Percentiles rank a stretch among this genome's conserved stretches.
These are phyloP conservation scores for Oscheius sp. DNA, from an alignment of 2,888 invertebrate species.

Conservation along the genomic window DNA sequence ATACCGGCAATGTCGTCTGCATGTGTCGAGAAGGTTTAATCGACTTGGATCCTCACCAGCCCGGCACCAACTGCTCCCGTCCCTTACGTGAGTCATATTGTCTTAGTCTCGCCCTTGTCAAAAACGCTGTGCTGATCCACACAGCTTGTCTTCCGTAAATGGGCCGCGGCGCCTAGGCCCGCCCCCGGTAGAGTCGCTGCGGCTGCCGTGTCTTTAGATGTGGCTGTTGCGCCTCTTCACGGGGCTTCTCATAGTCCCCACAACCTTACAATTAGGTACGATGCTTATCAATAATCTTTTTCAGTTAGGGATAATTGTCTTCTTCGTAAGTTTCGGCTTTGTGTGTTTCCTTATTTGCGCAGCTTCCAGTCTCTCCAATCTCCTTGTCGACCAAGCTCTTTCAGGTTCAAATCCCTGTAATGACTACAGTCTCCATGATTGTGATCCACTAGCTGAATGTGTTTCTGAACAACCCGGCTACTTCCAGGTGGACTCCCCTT, in stretches of 20 bases:
- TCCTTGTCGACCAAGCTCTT: slow-evolving; percentile 36
- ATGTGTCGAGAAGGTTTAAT: slow-evolving; percentile 39
- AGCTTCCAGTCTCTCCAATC: neutral
- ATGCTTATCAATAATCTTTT: neutral
- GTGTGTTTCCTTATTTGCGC: neutral
- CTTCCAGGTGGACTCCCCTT: slow-evolving; percentile 62
- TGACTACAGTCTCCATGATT: slow-evolving; percentile 72
- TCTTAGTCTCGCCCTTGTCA: slow-evolving; percentile 2
- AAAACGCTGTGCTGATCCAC: neutral
- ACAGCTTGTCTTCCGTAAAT: slow-evolving; percentile 30
- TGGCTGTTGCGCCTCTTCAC: slow-evolving; percentile 36
- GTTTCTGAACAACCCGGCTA: slow-evolving; percentile 70
- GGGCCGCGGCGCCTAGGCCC: slow-evolving; percentile 33
- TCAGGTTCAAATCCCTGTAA: slow-evolving; percentile 72
- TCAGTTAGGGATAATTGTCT: neutral
- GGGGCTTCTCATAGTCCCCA: slow-evolving; percentile 19
- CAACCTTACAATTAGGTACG: slow-evolving; percentile 28
- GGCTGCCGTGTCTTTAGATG: slow-evolving; percentile 17
- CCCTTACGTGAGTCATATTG: slow-evolving; percentile 19
- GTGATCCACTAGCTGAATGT: slow-evolving; percentile 71
- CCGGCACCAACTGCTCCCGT: slow-evolving; percentile 34
- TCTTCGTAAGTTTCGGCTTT: neutral
- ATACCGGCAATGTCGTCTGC: slow-evolving; percentile 40
- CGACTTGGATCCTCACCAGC: slow-evolving; percentile 36
- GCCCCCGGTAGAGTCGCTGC: slow-evolving; percentile 29